phyloP scores from a whole-genome alignment of 2,888 invertebrate genomes.

The Parasteatoda lunata region DNA sequence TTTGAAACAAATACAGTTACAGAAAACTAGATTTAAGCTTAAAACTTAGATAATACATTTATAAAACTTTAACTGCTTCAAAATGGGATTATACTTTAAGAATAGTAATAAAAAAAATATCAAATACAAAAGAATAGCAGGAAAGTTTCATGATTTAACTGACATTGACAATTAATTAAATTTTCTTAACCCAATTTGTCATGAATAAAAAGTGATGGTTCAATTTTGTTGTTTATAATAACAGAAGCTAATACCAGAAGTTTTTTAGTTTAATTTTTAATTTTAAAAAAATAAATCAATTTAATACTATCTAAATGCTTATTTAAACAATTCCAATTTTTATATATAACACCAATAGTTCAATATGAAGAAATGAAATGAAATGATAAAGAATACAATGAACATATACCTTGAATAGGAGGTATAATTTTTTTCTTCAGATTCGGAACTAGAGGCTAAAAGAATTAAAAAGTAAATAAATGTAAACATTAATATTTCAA shows the following conservation, averaged over 20 bases:
- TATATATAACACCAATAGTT: too few species aligned
- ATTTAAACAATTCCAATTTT: too few species aligned
- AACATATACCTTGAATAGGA: conserved; percentile 25
- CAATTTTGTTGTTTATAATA: too few species aligned
- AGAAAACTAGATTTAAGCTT: background rate
- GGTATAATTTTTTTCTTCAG: conserved; percentile 31
- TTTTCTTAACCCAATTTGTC: too few species aligned
- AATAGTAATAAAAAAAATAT: background rate
- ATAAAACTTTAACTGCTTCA: background rate
- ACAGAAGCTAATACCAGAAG: too few species aligned
- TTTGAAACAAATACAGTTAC: background rate
- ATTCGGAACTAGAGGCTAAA: conserved; percentile 25
- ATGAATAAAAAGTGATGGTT: too few species aligned
- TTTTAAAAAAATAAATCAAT: too few species aligned
- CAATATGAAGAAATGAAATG: background rate
- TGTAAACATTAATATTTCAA: background rate
- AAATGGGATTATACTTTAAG: background rate
- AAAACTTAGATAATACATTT: background rate
- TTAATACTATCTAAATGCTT: too few species aligned
- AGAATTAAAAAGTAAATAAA: background rate
- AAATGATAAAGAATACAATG: background rate
- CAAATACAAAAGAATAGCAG: too few species aligned
- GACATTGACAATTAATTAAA: too few species aligned
- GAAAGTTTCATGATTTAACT: too few species aligned
- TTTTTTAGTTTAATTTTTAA: too few species aligned